Percentiles rank a stretch among this genome's conserved stretches.
Evolutionary conservation across 2,888 invertebrate genomes (phyloP).

Genomic region (Dicyrtomina minuta): DNA sequence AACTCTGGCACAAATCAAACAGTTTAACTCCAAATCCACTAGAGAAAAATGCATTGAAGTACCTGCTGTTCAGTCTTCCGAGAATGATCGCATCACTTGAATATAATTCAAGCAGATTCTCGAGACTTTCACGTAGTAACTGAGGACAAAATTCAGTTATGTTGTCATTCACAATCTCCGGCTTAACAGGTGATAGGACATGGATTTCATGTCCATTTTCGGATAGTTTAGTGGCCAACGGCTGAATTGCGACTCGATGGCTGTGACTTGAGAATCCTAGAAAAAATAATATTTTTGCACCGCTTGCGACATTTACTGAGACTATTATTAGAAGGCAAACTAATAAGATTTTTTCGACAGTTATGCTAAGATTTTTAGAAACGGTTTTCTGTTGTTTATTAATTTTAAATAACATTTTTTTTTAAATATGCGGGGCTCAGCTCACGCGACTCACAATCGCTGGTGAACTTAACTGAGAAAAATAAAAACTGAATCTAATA

Average conservation of each 20-base stretch:
- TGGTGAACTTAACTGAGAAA: too few relatives aligned
- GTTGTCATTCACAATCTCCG: background rate
- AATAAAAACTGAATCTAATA: too few relatives aligned
- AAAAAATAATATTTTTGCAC: conserved; percentile 7
- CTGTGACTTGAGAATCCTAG: background rate
- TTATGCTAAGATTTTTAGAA: too few relatives aligned
- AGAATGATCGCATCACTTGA: background rate
- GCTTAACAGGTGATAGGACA: background rate
- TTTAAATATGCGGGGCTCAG: too few relatives aligned
- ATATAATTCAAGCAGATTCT: too few relatives aligned
- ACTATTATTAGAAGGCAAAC: too few relatives aligned
- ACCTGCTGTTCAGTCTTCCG: background rate
- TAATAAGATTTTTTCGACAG: too few relatives aligned
- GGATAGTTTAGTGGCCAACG: background rate
- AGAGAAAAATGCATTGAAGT: background rate
- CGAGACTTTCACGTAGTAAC: background rate
- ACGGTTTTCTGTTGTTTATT: too few relatives aligned
- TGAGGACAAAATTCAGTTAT: conserved; percentile 3
- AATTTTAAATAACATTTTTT: too few relatives aligned
- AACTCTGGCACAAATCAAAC: background rate
- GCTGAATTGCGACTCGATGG: conserved; percentile 3
- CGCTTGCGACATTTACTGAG: too few relatives aligned
- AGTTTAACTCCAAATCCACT: background rate
- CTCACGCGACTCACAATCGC: too few relatives aligned
- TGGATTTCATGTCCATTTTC: background rate